These are phyloP conservation scores for Enteromius treurensis DNA, from an alignment of 2,797 vertebrate genomes.

Conservation along the genomic window DNA sequence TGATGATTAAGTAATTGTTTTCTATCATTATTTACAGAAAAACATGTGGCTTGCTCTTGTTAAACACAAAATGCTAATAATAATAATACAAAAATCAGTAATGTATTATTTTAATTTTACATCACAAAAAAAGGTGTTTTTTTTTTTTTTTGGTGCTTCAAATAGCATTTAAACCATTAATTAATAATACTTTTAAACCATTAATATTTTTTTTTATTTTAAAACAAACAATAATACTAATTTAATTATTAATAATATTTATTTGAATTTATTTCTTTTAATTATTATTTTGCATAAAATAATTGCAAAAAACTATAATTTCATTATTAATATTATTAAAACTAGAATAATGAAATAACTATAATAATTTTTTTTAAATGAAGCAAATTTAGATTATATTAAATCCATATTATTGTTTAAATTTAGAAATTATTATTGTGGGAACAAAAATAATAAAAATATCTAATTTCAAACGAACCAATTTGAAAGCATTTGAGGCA, in stretches of 20 bases:
- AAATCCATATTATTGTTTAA: not conserved
- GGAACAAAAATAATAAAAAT: not conserved
- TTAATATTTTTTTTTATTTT: not conserved
- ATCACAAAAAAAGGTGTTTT: no score
- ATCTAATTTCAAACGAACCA: not conserved
- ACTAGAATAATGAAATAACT: not conserved
- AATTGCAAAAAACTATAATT: not conserved
- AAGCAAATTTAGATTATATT: not conserved
- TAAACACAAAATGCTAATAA: not conserved
- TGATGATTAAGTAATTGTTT: not conserved
- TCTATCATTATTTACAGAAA: not conserved
- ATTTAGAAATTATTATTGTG: not conserved
- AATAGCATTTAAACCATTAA: not conserved
- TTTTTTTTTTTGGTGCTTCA: not conserved
- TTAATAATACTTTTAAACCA: not conserved
- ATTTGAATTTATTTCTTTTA: not conserved
- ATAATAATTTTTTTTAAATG: not conserved
- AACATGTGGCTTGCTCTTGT: not conserved
- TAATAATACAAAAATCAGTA: not conserved
- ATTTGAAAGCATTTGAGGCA: slow-evolving; percentile 1
- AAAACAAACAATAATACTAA: not conserved
- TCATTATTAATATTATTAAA: not conserved
- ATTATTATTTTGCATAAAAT: not conserved
- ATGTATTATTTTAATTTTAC: not conserved
- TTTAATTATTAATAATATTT: not conserved